phyloP scores from a whole-genome alignment of 1,140 invertebrate species.

The Metopolophium dirhodum region DNA sequence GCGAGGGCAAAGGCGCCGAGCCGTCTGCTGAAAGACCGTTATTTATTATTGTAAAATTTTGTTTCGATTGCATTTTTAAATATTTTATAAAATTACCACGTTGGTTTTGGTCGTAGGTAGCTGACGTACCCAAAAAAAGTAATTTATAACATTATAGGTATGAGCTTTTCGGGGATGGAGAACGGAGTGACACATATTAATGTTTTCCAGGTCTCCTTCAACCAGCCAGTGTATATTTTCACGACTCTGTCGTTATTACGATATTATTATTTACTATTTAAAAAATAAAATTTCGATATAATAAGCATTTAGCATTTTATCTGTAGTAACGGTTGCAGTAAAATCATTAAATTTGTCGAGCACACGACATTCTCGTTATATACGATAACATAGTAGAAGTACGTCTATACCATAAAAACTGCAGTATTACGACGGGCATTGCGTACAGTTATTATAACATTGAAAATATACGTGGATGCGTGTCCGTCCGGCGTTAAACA shows the following conservation, averaged over 20 bases:
- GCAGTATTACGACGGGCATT: neutral
- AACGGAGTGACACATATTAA: neutral
- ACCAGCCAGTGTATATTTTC: neutral
- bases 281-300: neutral
- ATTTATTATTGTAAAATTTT: too few species aligned
- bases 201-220: neutral
- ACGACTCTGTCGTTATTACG: neutral
- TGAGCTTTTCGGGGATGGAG: neutral
- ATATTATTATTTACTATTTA: neutral
- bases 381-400: neutral
- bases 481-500: neutral
- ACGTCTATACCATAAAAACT: neutral
- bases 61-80: too few species aligned
- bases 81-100: too few species aligned
- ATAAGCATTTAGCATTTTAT: neutral
- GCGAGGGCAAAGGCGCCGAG: too few species aligned
- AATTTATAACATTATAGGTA: too few species aligned
- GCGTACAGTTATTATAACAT: slow-evolving; percentile 1
- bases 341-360: neutral
- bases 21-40: too few species aligned
- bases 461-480: neutral
- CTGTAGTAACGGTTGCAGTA: neutral
- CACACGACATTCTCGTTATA: neutral
- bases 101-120: too few species aligned
- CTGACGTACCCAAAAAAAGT: too few species aligned